phyloP scores from a whole-genome alignment of 2,113 vertebrate species.

The Coptodon bakossiorum region DNA sequence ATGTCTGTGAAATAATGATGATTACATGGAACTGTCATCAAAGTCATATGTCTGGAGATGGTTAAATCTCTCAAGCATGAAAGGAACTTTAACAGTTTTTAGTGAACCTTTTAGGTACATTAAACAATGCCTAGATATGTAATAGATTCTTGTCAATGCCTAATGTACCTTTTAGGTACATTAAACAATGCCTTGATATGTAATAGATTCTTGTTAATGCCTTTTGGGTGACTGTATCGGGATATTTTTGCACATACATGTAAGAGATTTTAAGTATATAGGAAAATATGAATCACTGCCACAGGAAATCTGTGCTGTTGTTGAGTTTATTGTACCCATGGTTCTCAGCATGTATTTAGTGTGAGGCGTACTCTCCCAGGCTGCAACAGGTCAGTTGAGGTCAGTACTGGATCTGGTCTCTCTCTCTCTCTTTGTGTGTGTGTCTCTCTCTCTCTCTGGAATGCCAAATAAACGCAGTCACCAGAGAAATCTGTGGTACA shows the following conservation, averaged over 20 bases:
- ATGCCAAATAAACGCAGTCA: conserved; percentile 5
- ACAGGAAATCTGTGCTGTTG: neutral
- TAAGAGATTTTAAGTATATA: neutral
- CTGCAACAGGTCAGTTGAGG: conserved; percentile 18
- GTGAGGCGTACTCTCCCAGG: conserved; percentile 6
- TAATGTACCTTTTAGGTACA: neutral
- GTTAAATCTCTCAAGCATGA: neutral
- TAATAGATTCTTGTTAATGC: neutral
- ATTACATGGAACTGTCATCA: neutral
- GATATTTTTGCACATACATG: neutral
- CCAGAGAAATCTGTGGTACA: neutral
- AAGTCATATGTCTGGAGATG: neutral
- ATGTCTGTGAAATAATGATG: neutral
- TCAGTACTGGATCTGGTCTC: conserved; percentile 6
- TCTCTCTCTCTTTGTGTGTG: neutral
- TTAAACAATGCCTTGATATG: neutral
- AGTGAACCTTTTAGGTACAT: neutral
- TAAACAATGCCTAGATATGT: neutral
- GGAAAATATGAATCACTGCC: neutral
- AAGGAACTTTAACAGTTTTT: neutral
- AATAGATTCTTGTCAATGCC: neutral
- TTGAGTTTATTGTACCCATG: neutral
- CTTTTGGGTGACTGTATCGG: neutral
- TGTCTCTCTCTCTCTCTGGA: neutral
- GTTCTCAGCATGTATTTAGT: neutral